Conservation (phyloP, 2,797 vertebrate genomes). For the Pelochelys cantorii region DNA sequence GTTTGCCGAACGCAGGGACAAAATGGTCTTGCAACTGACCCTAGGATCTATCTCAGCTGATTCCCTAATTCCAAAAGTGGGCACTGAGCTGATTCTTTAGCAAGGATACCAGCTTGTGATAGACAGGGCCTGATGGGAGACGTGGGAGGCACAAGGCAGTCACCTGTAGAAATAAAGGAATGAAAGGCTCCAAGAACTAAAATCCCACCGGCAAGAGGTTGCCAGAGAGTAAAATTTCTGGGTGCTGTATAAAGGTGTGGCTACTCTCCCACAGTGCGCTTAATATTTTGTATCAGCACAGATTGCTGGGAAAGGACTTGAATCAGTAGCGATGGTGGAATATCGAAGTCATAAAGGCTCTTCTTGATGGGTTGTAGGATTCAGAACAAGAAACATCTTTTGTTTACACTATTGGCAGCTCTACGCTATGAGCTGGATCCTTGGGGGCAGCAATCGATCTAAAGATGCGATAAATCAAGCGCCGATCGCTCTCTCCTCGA, state of each 20-base stretch:
- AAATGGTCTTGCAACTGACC: neutral
- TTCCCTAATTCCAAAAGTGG: neutral
- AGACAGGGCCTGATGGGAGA: neutral
- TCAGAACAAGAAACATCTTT: neutral
- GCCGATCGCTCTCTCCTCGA: no score
- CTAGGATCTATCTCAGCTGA: neutral
- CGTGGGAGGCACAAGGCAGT: neutral
- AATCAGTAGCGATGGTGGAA: neutral
- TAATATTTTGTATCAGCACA: neutral
- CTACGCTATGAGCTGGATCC: no score
- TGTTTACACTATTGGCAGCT: neutral
- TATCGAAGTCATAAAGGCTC: neutral
- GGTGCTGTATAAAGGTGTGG: neutral
- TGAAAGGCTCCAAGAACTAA: neutral
- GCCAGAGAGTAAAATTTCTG: accelerated
- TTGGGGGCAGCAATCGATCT: no score
- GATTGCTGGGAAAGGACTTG: neutral
- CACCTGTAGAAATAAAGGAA: neutral
- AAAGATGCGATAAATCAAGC: no score
- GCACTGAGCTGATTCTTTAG: neutral
- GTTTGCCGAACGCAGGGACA: neutral
- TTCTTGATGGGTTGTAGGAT: neutral
- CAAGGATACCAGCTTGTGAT: accelerated
- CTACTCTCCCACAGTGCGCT: neutral
- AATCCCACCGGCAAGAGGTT: neutral